A percentile compares a stretch with the other conserved stretches of the same genome.
Conservation (phyloP, 1,140 invertebrate species). For the Diachasma alloeum region DNA sequence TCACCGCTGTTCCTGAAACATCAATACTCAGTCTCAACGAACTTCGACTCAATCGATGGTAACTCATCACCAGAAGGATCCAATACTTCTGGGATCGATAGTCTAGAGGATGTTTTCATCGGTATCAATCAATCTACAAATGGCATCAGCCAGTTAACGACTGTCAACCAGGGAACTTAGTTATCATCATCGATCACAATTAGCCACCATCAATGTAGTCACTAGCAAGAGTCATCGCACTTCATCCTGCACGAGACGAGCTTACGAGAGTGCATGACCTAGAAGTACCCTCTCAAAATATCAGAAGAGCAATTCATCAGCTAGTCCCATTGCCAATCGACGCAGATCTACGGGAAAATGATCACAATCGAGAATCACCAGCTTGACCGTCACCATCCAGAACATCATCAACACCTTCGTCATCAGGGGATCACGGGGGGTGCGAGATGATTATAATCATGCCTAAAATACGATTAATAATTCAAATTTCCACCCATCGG, state of each 20-base stretch:
- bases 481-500: too few relatives aligned
- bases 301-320: not conserved
- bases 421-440: not conserved
- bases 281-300: not conserved
- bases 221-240: constrained; percentile 37
- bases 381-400: not conserved
- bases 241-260: constrained; percentile 41
- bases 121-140: constrained; percentile 10
- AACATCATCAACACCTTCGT: not conserved
- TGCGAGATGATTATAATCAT: not conserved
- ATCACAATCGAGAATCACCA: too few relatives aligned
- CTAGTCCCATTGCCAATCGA: not conserved
- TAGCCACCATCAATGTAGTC: constrained; percentile 45
- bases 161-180: constrained; percentile 12
- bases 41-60: not conserved
- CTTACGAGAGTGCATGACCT: constrained; percentile 34
- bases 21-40: not conserved
- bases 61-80: not conserved
- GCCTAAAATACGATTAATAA: too few relatives aligned
- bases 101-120: not conserved
- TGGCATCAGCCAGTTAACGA: constrained; percentile 2
- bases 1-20: not conserved
- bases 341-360: not conserved
- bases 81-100: constrained; percentile 11
- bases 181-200: not conserved